Conservation (phyloP, 1,140 invertebrate species). For the Ctenoplectra terminalis region DNA sequence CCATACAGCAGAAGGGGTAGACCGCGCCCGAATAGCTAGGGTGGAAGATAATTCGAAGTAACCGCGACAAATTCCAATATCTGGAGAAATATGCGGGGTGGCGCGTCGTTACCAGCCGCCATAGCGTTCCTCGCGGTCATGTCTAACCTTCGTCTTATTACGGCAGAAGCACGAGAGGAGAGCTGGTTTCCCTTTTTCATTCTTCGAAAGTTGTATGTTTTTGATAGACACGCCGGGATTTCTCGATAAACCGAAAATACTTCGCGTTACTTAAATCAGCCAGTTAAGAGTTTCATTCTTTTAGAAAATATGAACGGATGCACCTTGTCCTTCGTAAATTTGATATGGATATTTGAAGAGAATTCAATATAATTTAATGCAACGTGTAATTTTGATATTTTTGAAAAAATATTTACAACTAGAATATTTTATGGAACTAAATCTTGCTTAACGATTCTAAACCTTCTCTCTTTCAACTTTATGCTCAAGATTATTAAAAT, state of each 20-base stretch:
- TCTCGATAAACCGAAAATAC: not conserved
- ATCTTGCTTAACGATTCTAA: no score
- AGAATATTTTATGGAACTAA: no score
- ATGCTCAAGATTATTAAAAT: no score
- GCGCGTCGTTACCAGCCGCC: constrained; percentile 75
- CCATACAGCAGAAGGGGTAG: constrained; percentile 66
- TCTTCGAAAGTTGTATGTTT: constrained; percentile 24
- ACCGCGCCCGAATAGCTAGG: constrained; percentile 76
- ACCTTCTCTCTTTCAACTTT: no score
- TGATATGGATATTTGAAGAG: no score
- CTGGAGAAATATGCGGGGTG: constrained; percentile 80
- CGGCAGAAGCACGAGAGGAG: constrained; percentile 63
- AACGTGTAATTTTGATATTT: no score
- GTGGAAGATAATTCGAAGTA: constrained; percentile 82
- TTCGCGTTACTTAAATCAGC: not conserved
- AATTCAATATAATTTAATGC: no score
- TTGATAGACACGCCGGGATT: constrained; percentile 28
- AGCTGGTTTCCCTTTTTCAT: constrained; percentile 55
- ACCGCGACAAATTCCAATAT: constrained; percentile 83
- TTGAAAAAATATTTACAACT: no score
- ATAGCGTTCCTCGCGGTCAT: constrained; percentile 79
- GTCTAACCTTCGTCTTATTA: constrained; percentile 79
- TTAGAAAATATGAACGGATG: no score
- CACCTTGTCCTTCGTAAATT: no score
- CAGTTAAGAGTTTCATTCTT: no score